A percentile compares a stretch with the other conserved stretches of the same genome.
Conservation (phyloP, 2,888 invertebrate genomes). For the Tetramorium bicarinatum region DNA sequence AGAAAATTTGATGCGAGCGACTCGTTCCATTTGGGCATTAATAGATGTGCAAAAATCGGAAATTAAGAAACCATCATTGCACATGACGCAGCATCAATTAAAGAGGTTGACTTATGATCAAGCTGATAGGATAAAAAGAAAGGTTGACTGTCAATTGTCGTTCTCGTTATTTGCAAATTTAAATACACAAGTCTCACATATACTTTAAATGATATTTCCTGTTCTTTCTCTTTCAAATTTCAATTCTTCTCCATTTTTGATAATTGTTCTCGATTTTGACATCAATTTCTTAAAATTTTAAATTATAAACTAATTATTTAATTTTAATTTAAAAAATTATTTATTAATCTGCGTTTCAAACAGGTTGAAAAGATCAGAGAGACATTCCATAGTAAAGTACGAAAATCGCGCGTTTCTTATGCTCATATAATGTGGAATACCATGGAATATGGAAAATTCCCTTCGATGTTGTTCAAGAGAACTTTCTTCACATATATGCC, state of each 20-base stretch:
- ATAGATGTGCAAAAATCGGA: conserved; percentile 33
- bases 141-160: conserved; percentile 53
- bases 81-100: conserved; percentile 61
- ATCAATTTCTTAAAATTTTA: conserved; percentile 1
- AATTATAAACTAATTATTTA: not conserved
- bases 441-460: conserved; percentile 81
- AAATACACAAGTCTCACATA: not conserved
- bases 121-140: conserved; percentile 72
- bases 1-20: conserved; percentile 72
- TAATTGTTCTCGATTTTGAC: not conserved
- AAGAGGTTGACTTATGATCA: conserved; percentile 73
- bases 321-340: not conserved
- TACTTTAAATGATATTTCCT: not conserved
- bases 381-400: conserved; percentile 75
- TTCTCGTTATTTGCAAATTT: conserved; percentile 15
- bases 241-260: not conserved
- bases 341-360: conserved; percentile 42
- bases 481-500: conserved; percentile 82
- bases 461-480: conserved; percentile 78
- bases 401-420: conserved; percentile 76
- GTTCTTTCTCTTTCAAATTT: not conserved
- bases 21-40: conserved; percentile 71
- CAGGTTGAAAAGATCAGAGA: conserved; percentile 77
- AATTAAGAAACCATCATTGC: conserved; percentile 67
- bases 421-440: conserved; percentile 78